phyloP scores from a whole-genome alignment of 2,888 invertebrate genomes.

The Acanthoscelides obtectus region DNA sequence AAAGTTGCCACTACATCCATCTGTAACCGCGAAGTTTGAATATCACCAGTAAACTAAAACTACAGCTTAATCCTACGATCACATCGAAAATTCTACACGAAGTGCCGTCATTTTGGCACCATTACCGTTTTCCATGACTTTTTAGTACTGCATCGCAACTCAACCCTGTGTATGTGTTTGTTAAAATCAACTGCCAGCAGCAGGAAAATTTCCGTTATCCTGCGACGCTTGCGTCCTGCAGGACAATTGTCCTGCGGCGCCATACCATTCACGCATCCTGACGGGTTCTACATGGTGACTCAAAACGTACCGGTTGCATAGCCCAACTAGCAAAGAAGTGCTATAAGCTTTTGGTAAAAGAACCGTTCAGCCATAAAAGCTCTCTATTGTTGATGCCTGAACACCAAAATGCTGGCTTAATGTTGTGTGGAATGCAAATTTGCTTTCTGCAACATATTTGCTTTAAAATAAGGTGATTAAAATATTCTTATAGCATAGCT shows the following conservation, averaged over 20 bases:
- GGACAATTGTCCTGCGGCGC: not conserved
- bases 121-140: not conserved
- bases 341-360: too few relatives aligned
- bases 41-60: not conserved
- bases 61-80: not conserved
- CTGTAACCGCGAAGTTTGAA: not conserved
- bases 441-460: too few relatives aligned
- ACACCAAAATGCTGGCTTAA: too few relatives aligned
- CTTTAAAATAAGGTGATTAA: too few relatives aligned
- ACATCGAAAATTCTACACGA: not conserved
- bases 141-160: not conserved
- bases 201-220: not conserved
- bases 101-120: not conserved
- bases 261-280: not conserved
- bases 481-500: too few relatives aligned
- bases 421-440: too few relatives aligned
- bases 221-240: not conserved
- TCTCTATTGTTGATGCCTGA: too few relatives aligned
- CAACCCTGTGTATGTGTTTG: not conserved
- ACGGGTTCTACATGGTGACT: not conserved
- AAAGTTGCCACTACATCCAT: not conserved
- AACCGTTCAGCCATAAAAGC: too few relatives aligned
- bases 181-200: not conserved
- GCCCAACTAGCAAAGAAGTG: too few relatives aligned
- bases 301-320: too few relatives aligned